Evolutionary conservation across 2,113 vertebrate species (phyloP).

Genomic region (Limanda limanda): DNA sequence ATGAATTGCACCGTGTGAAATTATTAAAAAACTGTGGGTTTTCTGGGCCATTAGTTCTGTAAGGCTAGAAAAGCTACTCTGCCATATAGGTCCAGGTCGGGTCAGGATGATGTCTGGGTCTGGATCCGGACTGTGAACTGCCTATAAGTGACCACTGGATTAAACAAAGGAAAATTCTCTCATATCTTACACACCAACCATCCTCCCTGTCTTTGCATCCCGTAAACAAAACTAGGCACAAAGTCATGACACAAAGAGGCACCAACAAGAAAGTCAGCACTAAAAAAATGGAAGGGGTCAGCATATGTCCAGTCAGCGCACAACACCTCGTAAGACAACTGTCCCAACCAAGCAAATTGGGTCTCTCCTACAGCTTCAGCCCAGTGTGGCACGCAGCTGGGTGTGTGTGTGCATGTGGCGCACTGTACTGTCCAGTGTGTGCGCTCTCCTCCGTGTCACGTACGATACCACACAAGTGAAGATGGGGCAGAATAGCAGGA

Average conservation of each 20-base stretch:
- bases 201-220: conserved; percentile 19
- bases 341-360: conserved; percentile 74
- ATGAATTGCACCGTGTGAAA: too few relatives aligned
- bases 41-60: too few relatives aligned
- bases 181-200: conserved; percentile 4
- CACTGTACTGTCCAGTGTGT: conserved; percentile 32
- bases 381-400: conserved; percentile 36
- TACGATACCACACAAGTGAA: conserved; percentile 72
- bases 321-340: conserved; percentile 77
- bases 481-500: conserved; percentile 74
- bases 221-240: conserved; percentile 68
- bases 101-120: too few relatives aligned
- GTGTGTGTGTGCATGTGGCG: conserved; percentile 27
- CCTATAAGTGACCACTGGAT: not conserved
- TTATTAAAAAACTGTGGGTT: too few relatives aligned
- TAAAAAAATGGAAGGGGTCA: conserved; percentile 77
- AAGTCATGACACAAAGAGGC: conserved; percentile 69
- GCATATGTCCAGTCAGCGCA: conserved; percentile 82
- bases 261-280: conserved; percentile 78
- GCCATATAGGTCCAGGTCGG: too few relatives aligned
- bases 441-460: conserved; percentile 61
- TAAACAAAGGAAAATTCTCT: conserved; percentile 6
- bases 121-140: too few relatives aligned
- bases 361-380: conserved; percentile 48
- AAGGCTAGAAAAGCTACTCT: too few relatives aligned